These are phyloP conservation scores for Chymomyza costata DNA, from an alignment of 1,140 invertebrate genomes.

Conservation along the genomic window DNA sequence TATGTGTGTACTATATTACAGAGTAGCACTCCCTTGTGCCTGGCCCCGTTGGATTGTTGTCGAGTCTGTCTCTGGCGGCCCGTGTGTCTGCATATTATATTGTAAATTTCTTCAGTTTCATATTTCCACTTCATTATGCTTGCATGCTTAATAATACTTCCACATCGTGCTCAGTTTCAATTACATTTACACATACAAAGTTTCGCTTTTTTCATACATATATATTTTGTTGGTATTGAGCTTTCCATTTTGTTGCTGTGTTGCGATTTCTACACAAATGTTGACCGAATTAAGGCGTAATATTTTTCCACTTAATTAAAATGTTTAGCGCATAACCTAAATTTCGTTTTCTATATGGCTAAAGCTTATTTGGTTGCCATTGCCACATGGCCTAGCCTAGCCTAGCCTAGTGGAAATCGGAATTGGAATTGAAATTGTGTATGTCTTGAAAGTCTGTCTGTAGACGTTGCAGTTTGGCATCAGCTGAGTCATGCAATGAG, in stretches of 20 bases:
- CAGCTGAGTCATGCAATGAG: constrained; percentile 5
- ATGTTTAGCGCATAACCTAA: constrained; percentile 69
- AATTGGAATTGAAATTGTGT: no score
- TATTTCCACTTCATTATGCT: constrained; percentile 72
- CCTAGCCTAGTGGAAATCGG: no score
- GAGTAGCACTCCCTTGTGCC: no score
- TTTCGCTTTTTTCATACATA: constrained; percentile 56
- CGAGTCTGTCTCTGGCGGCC: constrained; percentile 8
- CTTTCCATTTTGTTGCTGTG: constrained; percentile 62
- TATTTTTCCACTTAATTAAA: constrained; percentile 72
- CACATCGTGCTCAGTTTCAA: constrained; percentile 70
- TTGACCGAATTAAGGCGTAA: constrained; percentile 66
- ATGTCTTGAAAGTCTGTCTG: no score
- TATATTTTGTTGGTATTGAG: constrained; percentile 32
- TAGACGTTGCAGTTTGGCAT: neutral
- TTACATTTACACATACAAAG: constrained; percentile 48
- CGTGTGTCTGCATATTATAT: constrained; percentile 31
- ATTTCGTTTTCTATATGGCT: constrained; percentile 54
- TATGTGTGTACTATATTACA: no score
- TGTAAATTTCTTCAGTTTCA: constrained; percentile 44
- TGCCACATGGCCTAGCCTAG: no score
- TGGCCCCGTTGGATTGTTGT: no score
- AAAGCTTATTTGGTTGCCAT: no score
- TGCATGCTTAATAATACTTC: constrained; percentile 73
- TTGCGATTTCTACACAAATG: constrained; percentile 67